Evolutionary conservation across 2,113 vertebrate species (phyloP).

Genomic region (Phalacrocorax carbo): DNA sequence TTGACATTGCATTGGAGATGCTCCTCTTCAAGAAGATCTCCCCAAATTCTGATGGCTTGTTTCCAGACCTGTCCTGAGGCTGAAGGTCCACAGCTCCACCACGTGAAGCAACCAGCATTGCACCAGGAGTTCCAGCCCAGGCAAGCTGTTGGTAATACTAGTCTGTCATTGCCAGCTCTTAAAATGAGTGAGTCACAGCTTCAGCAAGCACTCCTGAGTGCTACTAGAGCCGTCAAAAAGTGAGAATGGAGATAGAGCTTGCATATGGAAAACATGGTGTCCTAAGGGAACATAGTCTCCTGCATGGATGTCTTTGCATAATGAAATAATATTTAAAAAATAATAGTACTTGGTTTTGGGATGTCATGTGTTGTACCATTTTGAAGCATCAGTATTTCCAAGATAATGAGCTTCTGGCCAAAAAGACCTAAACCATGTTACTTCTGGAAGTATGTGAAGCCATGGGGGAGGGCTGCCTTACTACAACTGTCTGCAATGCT

Average conservation of each 20-base stretch:
- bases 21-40: not conserved
- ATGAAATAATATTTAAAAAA: not conserved
- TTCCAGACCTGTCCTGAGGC: not conserved
- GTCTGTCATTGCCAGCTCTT: not conserved
- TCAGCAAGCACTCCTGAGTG: not conserved
- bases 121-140: not conserved
- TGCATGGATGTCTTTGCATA: not conserved
- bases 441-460: not conserved
- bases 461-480: rapidly evolving
- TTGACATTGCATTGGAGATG: rapidly evolving
- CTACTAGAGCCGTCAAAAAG: not conserved
- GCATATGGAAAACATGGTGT: not conserved
- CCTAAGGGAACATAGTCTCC: not conserved
- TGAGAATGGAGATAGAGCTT: rapidly evolving
- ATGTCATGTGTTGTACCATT: not conserved
- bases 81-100: not conserved
- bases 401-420: not conserved
- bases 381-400: not conserved
- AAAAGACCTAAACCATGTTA: not conserved
- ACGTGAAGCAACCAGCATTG: too few species aligned
- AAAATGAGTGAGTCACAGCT: not conserved
- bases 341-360: not conserved
- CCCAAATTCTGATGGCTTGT: not conserved
- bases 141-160: rapidly evolving
- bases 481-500: not conserved